These are phyloP conservation scores for Syngnathus floridae DNA, from an alignment of 2,113 vertebrate species.

Conservation along the genomic window DNA sequence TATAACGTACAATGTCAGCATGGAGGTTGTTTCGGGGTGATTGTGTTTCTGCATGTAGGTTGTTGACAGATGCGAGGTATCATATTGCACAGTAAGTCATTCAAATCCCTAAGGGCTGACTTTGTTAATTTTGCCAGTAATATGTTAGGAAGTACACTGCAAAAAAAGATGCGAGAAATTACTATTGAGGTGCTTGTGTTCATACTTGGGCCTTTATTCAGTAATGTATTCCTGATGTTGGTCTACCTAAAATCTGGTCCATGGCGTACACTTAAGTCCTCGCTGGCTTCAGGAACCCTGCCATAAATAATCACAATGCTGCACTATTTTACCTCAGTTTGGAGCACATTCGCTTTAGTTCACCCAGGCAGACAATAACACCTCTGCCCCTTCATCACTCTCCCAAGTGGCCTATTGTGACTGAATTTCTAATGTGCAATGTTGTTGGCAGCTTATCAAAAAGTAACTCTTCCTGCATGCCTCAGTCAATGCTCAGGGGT, in stretches of 20 bases:
- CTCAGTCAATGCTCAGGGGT: conserved; percentile 29
- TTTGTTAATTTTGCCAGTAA: conserved; percentile 56
- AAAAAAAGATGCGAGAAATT: conserved; percentile 25
- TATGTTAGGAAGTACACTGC: conserved; percentile 39
- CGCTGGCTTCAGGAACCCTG: conserved; percentile 16
- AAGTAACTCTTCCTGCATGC: conserved; percentile 21
- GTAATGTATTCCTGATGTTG: conserved; percentile 52
- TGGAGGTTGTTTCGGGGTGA: conserved; percentile 22
- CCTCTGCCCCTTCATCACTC: conserved; percentile 2
- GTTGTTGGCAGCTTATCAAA: conserved; percentile 44
- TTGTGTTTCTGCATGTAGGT: conserved; percentile 32
- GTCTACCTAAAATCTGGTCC: conserved; percentile 29
- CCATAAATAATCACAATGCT: conserved; percentile 36
- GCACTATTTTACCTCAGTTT: conserved; percentile 11
- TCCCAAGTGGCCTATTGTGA: conserved; percentile 35
- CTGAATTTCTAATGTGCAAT: conserved; percentile 28
- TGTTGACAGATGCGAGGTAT: conserved; percentile 42
- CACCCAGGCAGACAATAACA: conserved; percentile 29
- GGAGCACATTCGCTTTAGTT: conserved; percentile 22
- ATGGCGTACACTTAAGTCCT: conserved; percentile 16
- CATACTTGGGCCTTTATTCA: conserved; percentile 38
- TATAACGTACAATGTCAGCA: conserved; percentile 37
- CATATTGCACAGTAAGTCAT: conserved; percentile 32
- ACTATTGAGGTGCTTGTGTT: conserved; percentile 47
- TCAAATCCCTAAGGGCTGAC: conserved; percentile 5